Percentiles rank a stretch among this genome's conserved stretches.
These are phyloP conservation scores for Panthera uncia DNA, from an alignment of 2,113 vertebrate genomes.

Conservation along the genomic window DNA sequence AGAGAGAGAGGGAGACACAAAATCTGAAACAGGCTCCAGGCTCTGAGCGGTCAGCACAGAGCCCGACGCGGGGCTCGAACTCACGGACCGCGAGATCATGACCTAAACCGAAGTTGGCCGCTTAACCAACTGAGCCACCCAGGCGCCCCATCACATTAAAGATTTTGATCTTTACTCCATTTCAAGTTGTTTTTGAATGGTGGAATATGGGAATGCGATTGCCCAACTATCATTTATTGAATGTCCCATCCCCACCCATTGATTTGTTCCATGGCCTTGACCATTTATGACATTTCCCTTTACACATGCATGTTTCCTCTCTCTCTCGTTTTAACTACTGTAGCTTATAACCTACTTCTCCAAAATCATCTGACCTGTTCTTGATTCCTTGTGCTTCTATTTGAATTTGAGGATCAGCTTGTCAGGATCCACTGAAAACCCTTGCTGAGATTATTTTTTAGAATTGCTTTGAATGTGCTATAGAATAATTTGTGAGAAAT, in stretches of 20 bases:
- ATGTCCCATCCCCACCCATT: accelerated
- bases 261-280: accelerated
- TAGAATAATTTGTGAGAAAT: not conserved
- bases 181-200: not conserved
- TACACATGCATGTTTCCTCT: accelerated
- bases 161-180: not conserved
- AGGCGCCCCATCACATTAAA: not conserved
- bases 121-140: too few relatives aligned
- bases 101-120: too few relatives aligned
- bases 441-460: not conserved
- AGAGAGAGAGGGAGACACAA: too few relatives aligned
- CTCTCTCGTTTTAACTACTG: not conserved
- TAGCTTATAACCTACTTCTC: not conserved
- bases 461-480: not conserved
- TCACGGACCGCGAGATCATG: too few relatives aligned
- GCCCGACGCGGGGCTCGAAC: too few relatives aligned
- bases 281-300: accelerated
- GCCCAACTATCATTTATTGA: accelerated
- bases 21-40: too few relatives aligned
- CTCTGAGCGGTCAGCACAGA: too few relatives aligned
- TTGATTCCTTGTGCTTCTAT: not conserved
- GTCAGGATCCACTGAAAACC: not conserved
- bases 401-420: not conserved
- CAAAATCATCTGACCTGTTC: not conserved
- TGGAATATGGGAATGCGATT: accelerated